Evolutionary conservation across 2,888 invertebrate genomes (phyloP).

Genomic region (Pheosia gnoma): DNA sequence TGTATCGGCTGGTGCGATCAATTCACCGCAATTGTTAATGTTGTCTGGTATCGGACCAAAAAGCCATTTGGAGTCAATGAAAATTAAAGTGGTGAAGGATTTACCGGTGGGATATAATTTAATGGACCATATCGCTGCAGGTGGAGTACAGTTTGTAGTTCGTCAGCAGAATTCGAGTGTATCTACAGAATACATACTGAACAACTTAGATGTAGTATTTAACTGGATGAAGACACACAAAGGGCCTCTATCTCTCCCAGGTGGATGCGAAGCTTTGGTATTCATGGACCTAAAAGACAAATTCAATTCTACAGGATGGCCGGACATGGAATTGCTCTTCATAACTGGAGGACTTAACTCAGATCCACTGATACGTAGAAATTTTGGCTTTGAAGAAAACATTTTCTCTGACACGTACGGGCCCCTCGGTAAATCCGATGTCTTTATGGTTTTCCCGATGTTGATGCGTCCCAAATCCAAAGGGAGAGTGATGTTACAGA

Average conservation of each 20-base stretch:
- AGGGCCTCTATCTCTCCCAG: slow-evolving; percentile 86
- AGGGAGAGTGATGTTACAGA: slow-evolving; percentile 87
- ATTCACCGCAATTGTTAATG: slow-evolving; percentile 91
- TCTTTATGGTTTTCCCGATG: slow-evolving; percentile 86
- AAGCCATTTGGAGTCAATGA: slow-evolving; percentile 81
- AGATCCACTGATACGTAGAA: slow-evolving; percentile 72
- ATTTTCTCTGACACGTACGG: slow-evolving; percentile 71
- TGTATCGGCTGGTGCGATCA: slow-evolving; percentile 89
- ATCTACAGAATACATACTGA: slow-evolving; percentile 65
- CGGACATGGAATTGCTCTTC: slow-evolving; percentile 87
- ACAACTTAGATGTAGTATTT: slow-evolving; percentile 70
- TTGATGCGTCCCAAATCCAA: slow-evolving; percentile 89
- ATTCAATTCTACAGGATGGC: slow-evolving; percentile 81
- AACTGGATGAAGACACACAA: slow-evolving; percentile 81
- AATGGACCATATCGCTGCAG: slow-evolving; percentile 88
- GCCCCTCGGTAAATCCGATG: slow-evolving; percentile 65
- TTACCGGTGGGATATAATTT: slow-evolving; percentile 87
- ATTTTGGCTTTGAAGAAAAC: slow-evolving; percentile 81
- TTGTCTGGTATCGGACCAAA: slow-evolving; percentile 90
- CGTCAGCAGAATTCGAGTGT: slow-evolving; percentile 62
- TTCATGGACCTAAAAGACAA: slow-evolving; percentile 86
- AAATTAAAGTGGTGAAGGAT: slow-evolving; percentile 82
- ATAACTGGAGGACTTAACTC: slow-evolving; percentile 81
- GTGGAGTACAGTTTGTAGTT: slow-evolving; percentile 85
- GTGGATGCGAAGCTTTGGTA: slow-evolving; percentile 87